Percentiles rank a stretch among this genome's conserved stretches.
Conservation (phyloP, 2,113 vertebrate genomes). For the Anolis carolinensis region DNA sequence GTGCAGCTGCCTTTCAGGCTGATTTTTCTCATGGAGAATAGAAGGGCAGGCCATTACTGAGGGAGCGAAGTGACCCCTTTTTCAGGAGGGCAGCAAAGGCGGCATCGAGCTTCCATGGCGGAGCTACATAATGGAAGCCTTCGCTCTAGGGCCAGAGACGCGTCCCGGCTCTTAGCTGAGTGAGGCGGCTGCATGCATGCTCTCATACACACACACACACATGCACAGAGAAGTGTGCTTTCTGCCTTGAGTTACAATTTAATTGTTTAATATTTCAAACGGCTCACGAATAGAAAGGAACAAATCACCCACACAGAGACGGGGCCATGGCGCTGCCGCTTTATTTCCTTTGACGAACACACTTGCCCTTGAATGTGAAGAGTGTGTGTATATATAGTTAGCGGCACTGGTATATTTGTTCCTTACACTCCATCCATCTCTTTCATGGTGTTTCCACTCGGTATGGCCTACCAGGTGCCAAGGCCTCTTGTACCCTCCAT, state of each 20-base stretch:
- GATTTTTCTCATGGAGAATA: not conserved
- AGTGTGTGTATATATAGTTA: not conserved
- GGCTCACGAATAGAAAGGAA: not conserved
- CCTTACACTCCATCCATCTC: not conserved
- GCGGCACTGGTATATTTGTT: not conserved
- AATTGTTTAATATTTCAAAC: slow-evolving; percentile 10
- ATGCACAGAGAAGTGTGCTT: not conserved
- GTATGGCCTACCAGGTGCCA: not conserved
- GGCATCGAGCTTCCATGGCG: not conserved
- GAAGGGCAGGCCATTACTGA: not conserved
- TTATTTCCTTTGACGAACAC: not conserved
- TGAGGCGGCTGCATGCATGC: not conserved
- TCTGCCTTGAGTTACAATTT: not conserved
- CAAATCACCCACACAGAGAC: not conserved
- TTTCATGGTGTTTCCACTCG: not conserved
- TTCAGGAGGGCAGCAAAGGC: not conserved
- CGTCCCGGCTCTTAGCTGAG: not conserved
- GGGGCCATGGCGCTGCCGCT: not conserved
- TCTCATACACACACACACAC: too few species aligned
- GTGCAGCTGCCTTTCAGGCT: not conserved
- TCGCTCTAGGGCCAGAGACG: not conserved
- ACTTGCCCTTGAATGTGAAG: not conserved
- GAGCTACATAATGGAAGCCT: not conserved
- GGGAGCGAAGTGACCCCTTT: not conserved
- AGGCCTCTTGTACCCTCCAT: too few species aligned